Evolutionary conservation across 2,888 invertebrate genomes (phyloP), one percentile per base, ranked within the genome.

Genomic region (Eupithecia abbreviata): DNA sequence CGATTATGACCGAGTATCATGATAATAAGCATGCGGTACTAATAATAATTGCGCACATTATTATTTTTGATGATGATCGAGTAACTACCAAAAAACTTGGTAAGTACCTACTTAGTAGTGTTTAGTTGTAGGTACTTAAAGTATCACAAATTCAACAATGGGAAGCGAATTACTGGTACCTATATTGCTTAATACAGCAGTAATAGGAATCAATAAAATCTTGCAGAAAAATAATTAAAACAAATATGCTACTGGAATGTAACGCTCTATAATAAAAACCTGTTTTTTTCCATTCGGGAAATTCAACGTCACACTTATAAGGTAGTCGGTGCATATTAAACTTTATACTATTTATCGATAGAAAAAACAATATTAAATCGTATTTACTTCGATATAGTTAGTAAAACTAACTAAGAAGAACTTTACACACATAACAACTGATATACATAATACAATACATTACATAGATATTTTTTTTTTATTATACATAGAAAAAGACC

Each of bases 21-120:
- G 72, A 80, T 86, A 85, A 86, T 85, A 81, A 83, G 79, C 76
- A 72, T 69, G 72, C 75, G 79, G 77, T 84, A 84, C 83, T 84
- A 77, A 79, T 79, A 72, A 76, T 80, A 80, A 83, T 81, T 82
- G 81, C 74, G 69, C 76, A 58, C 49, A 62, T 75, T 67, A 51
- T 49, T 71, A 69, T 75, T 80, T 76, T 73, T 80, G 77, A 81
- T 82, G 82, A 82, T 81, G 79, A 83, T 45, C 43, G 12, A 68
- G n/a, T n/a, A 30, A 30, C 62, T 62, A 62, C 30, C 62, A 62
- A 30, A 58, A 62, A 62, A 62, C 30, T 9, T 3, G 3, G 62
- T 62, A 58, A n/a, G 7, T 58, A 62, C 18, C 30, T 30, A 30
- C 18, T 62, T 30, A 30, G 30, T 10, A 3, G 30, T 30, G 62